Conservation (phyloP, 30 jellyfish, hydroid and myxozoan genomes). For the Chrysaora quinquecirrha region DNA sequence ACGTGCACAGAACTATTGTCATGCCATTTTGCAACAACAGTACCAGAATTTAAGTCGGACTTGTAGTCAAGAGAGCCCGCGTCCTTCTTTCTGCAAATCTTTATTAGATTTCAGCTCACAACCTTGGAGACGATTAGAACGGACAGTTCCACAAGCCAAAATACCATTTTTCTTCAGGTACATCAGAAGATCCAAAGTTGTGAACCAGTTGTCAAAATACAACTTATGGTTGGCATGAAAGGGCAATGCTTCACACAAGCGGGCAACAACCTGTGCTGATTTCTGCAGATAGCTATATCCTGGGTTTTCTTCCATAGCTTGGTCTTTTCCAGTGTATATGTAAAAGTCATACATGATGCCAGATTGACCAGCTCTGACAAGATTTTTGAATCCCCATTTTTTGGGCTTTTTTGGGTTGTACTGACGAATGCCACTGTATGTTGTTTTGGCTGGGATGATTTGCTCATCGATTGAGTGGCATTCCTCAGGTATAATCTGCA, state of each 20-base stretch:
- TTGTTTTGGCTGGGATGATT: conserved; percentile 26
- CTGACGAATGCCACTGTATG: conserved; percentile 47
- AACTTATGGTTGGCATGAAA: conserved; percentile 34
- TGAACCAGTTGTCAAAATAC: no score
- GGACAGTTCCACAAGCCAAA: conserved; percentile 77
- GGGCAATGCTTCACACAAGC: conserved; percentile 60
- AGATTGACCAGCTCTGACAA: no score
- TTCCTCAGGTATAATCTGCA: background rate
- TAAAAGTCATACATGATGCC: background rate
- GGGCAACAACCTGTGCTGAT: conserved; percentile 67
- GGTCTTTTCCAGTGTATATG: conserved; percentile 8
- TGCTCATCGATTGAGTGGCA: no score
- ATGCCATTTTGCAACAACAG: conserved; percentile 57
- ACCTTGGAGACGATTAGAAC: conserved; percentile 55
- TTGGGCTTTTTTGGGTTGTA: no score
- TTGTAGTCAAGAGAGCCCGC: conserved; percentile 58
- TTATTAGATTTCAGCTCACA: conserved; percentile 63
- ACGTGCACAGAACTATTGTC: conserved; percentile 67
- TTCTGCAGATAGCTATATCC: conserved; percentile 36
- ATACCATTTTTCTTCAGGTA: background rate
- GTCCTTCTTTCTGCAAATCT: conserved; percentile 55
- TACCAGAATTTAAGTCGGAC: conserved; percentile 62
- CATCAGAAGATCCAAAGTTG: background rate
- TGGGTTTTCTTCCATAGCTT: background rate
- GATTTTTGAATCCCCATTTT: no score